Evolutionary conservation across 1,140 invertebrate species (phyloP), one percentile per base, ranked within the genome.

Genomic region (Cotesia vestalis): DNA sequence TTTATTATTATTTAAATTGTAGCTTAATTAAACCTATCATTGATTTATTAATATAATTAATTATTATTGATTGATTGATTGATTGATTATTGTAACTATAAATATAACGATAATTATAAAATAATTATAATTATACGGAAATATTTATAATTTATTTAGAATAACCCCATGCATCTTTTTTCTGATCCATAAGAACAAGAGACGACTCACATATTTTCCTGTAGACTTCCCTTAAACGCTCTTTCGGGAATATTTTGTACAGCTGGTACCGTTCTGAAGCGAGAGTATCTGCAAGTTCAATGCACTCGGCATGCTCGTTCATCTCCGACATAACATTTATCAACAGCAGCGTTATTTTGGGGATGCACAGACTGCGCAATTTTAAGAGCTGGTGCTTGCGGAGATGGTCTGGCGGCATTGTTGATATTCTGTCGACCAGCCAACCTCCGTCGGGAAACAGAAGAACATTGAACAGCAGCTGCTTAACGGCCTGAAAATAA

Each of bases 391-490:
- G 94, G 55, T 89, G 83, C 78, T 87, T 79, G 80, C 90, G 84
- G 78, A 89, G 87, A 60, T 88, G 83, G 62, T 86, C 79, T 60
- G 85, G 86, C 8, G 85, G 80, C 12, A 82, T 87, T n/a, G 52
- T 38, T 67, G 88, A 86, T 71, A 87, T 88, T 4, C 90, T 88
- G 83, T 97, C 95, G 27, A 92, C 90, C 69, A 98, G 88, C 96
- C 96, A 98, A 36, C 95, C 95, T 55, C 93, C 93, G 76, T 95
- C 92, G 52, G 95, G 93, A 81, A 98, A 98, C 1, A 96, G 81
- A 34, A 98, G 81, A 5, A 98, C 92, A 85, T 97, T 97, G 84
- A 94, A 96, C 1, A 98, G 87, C 36, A 93, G 88, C 61, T 92
- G 91, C 76, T 93, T 92, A 0, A 94, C 93, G 73, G 88, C 89